Evolutionary conservation across 2,797 vertebrate species (phyloP).

Genomic region (Oceanodroma leucorhoa): DNA sequence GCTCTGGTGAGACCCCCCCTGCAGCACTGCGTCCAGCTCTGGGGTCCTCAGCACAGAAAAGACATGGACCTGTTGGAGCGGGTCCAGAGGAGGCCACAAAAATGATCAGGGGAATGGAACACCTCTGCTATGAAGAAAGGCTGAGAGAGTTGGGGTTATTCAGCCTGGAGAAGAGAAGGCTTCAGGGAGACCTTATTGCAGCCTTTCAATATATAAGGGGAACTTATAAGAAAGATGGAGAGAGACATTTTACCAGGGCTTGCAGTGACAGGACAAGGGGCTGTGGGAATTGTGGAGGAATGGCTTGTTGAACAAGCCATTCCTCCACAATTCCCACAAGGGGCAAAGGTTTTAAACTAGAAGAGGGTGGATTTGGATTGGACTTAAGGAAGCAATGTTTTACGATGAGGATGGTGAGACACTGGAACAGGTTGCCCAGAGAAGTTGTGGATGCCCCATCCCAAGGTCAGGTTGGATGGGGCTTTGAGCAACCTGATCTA

Average conservation of each 20-base stretch:
- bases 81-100: background rate
- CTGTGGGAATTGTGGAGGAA: no score
- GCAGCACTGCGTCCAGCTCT: background rate
- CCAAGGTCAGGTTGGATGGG: background rate
- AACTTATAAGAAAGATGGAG: background rate
- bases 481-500: background rate
- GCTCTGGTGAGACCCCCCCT: background rate
- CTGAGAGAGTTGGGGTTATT: background rate
- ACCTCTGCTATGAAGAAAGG: rapidly evolving
- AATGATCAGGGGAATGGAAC: background rate
- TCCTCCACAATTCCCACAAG: no score
- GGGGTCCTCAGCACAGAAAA: background rate
- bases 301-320: no score
- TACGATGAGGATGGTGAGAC: no score
- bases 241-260: background rate
- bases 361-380: background rate
- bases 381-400: background rate
- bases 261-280: background rate
- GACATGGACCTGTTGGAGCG: background rate
- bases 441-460: background rate
- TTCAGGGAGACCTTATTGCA: background rate
- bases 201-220: background rate
- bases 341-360: background rate
- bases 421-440: background rate
- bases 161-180: background rate